Evolutionary conservation across 2,113 vertebrate species (phyloP).

Genomic region (Microcebus murinus): DNA sequence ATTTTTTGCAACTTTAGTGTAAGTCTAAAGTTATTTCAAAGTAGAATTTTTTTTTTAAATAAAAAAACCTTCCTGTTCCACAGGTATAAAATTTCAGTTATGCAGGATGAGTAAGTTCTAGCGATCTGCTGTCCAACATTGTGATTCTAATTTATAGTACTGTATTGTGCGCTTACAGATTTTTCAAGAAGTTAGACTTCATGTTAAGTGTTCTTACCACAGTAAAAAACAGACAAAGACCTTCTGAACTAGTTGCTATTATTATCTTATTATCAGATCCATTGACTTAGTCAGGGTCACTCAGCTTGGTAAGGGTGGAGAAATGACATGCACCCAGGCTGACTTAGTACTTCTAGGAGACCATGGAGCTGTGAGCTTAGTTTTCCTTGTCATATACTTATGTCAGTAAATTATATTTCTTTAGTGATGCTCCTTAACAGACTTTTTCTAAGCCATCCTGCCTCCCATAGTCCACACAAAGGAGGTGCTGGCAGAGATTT

Average conservation of each 20-base stretch:
- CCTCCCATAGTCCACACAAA: background rate
- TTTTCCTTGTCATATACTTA: background rate
- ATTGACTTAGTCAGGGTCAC: background rate
- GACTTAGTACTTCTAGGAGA: background rate
- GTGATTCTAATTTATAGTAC: background rate
- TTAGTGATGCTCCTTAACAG: background rate
- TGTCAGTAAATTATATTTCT: background rate
- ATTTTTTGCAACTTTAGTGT: background rate
- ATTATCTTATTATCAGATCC: background rate
- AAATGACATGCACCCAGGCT: background rate
- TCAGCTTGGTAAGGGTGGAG: background rate
- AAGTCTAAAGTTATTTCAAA: constrained; percentile 14
- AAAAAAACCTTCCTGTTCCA: background rate
- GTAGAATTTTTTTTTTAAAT: background rate
- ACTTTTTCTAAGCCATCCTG: background rate
- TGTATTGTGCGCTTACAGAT: background rate
- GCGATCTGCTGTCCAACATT: background rate
- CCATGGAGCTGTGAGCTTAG: background rate
- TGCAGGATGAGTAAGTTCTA: background rate
- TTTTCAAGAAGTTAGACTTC: background rate
- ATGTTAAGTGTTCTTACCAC: background rate
- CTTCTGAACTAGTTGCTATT: background rate
- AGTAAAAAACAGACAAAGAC: background rate
- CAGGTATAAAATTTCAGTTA: background rate
- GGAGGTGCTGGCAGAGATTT: background rate